Evolutionary conservation across 1,140 invertebrate genomes (phyloP).

Genomic region (Pseudobourletiella spinata): DNA sequence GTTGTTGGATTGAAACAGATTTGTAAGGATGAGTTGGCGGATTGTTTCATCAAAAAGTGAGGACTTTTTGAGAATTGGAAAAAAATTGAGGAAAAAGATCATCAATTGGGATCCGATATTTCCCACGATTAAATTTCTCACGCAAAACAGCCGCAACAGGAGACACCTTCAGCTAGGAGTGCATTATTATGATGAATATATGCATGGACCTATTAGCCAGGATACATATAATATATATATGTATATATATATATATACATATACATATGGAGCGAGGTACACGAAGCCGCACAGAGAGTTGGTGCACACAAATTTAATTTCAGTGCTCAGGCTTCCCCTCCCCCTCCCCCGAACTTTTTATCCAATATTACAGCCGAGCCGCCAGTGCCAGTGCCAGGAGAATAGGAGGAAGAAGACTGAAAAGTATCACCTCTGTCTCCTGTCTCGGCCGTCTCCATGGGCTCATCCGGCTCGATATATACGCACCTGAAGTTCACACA

Average conservation of each 20-base stretch:
- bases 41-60: constrained; percentile 18
- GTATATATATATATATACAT: not conserved
- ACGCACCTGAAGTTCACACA: no score
- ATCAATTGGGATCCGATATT: constrained; percentile 27
- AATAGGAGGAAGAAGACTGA: no score
- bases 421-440: no score
- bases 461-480: no score
- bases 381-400: no score
- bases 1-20: constrained; percentile 12
- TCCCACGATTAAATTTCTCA: constrained; percentile 32
- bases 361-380: no score
- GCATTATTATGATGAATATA: not conserved
- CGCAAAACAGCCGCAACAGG: constrained; percentile 6
- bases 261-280: no score
- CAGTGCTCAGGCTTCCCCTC: not conserved
- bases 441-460: no score
- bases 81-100: constrained; percentile 16
- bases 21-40: constrained; percentile 20
- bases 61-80: constrained; percentile 11
- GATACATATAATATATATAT: not conserved
- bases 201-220: no score
- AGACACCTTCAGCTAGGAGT: constrained; percentile 3
- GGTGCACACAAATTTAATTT: no score
- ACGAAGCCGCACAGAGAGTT: no score
- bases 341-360: no score